Base-by-base conservation (phyloP, 2,888 invertebrate genomes). In the Lobophora halterata region DNA sequence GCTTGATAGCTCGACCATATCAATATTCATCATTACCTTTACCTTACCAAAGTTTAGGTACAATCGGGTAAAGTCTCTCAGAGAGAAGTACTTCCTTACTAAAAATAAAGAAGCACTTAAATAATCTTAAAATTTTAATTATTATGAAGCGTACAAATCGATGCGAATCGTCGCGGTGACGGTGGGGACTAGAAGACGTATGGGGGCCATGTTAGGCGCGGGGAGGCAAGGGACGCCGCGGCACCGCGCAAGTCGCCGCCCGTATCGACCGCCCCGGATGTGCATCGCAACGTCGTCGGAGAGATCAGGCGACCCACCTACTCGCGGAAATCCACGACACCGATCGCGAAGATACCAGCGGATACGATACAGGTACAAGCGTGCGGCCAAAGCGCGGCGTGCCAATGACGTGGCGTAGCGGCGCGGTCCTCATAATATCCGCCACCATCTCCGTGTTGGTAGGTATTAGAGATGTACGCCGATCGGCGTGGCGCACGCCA, bases 261-360 rank as follows among this genome's bases (percentile, higher is more conserved):
- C 63, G 77, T 86, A 86, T 85, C 86, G 86, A 86, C 85, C 85
- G 81, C 71, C 75, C 80, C 83, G 83, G 83, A 81, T 83, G 75
- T 83, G 82, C 82, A 81, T 74, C 65, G 81, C 79, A 68, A 73
- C 74, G 68, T 70, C 65, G 72, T 45, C 68, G 66, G 72, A 74
- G 79, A 79, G 75, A 80, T 78, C 80, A 66, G 58, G 57, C 77
- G 70, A 65, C 69, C 68, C 65, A 72, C 71, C 73, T 74, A 69
- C 69, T 66, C 61, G 64, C 66, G 65, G 65, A 70, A 67, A 60
- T 66, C 58, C 54, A 60, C 59, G 61, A 52, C 55, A 24, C 29
- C 8, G 7, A 16, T 29, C 20, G 23, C 28, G 24, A 29, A 18
- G 17, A 19, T 29, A 7, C 27, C 19, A 19, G 12, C 26, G 12